Base-by-base conservation (phyloP, 2,113 vertebrate genomes). In the Neomonachus schauinslandi region DNA sequence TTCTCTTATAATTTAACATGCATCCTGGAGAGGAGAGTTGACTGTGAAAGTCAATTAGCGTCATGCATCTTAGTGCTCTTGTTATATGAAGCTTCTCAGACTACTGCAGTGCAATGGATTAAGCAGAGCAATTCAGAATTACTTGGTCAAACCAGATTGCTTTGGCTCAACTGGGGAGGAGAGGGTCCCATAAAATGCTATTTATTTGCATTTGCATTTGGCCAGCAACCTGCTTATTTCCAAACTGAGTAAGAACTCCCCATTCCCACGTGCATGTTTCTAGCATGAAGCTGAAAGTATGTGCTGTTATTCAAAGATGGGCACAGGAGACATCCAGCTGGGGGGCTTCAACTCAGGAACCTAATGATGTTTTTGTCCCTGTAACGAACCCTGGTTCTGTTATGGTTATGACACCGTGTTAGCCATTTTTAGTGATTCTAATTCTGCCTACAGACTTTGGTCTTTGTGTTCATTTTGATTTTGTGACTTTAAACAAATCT, bases 121-220 rank as follows among this genome's bases (percentile, higher is more conserved):
- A 92, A 95, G 65, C 79, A 55, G 81, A 93, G 86, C 77, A 55
- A 22, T 59, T 71, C 51, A 86, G 53, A 97, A 86, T 55, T 65
- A 61, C 89, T 83, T 92, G 94, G 80, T 57, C 92, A 89, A 77
- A 92, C 59, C 61, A 82, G 46, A 92, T 92, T 95, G 94, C 84
- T 74, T 57, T 83, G 82, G 39, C 89, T 79, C 57, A 65, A 53
- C 46, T 24, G 21, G 72, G 82, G 65, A 89, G 28, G 5, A 61
- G 57, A 71, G 71, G 77, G n/a, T 55, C 53, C 79, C 71, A 7
- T 81, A 51, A 65, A 74, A 49, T 82, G 57, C 21, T 19, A 1
- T 81, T 55, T 83, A n/a, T 79, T 85, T 55, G 42, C 16, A 12
- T 21, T 31, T 91, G 42, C 42, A 36, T 79, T 33, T 94, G 91